Evolutionary conservation across 2,888 invertebrate species (phyloP), one percentile per base, ranked within the genome.

Genomic region (Yponomeuta malinellus): DNA sequence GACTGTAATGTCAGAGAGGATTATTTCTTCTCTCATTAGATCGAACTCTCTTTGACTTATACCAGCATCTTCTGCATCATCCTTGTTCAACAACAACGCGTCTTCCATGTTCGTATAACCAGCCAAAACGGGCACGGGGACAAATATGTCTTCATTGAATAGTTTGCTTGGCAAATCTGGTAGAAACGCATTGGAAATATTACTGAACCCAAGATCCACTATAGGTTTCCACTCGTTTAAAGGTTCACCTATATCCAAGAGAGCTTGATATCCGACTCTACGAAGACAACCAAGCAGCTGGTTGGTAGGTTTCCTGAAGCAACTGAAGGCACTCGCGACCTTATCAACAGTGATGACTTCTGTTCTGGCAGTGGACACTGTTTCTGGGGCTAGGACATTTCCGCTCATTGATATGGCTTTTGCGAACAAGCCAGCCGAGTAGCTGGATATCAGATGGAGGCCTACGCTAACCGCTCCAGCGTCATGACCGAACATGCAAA

Each of bases 51-150:
- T 87, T 73, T 90, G 88, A 74, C 93, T 93, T 52, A 96, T 90
- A 12, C 94, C 94, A 2, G 94, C 93, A 63, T 95, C 93, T 69
- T 93, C 92, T 68, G 93, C 91, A 64, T 93, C 93, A 52, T 93
- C 90, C 69, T 94, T 94, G 65, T 94, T 90, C 37, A 93, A 82
- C n/a, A 94, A 91, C 1, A 96, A 82, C 9, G 95, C 95, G 76
- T 96, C 96, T 86, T 97, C 97, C 95, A 96, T 97, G 76, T 95
- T 95, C 0, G 97, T 96, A 76, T 94, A 96, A 0, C 96, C 96
- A n/a, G 94, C 93, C 76, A 97, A 83, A 15, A 96, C 79, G 0
- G 97, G 96, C 0, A 96, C 95, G 71, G 95, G 94, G 72, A 94
- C 93, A 74, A 94, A 94, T 48, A 93, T 92, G 10, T 94, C 95